Conservation (phyloP, 2,797 vertebrate species). For the Urocyon cinereoargenteus region DNA sequence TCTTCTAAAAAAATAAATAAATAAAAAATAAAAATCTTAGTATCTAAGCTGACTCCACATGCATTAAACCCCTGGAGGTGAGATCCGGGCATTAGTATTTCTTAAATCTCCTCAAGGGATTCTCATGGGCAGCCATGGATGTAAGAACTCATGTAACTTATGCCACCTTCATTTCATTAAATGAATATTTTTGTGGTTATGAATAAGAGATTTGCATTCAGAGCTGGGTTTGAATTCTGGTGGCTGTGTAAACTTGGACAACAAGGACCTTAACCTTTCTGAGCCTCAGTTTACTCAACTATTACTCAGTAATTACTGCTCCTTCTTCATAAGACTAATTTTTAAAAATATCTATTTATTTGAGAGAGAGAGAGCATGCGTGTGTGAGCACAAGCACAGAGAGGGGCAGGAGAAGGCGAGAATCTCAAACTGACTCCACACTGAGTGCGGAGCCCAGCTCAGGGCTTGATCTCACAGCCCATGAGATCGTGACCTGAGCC, state of each 20-base stretch:
- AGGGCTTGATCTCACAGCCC: background rate
- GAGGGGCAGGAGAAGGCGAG: background rate
- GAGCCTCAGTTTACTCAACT: background rate
- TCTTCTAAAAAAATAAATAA: too few relatives aligned
- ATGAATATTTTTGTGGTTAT: background rate
- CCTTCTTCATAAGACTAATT: background rate
- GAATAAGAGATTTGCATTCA: background rate
- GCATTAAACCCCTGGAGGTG: background rate
- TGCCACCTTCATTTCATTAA: background rate
- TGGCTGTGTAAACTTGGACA: background rate
- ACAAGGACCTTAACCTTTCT: background rate
- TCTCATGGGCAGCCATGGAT: background rate
- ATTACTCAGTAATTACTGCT: background rate
- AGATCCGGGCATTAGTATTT: background rate
- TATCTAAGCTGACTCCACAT: background rate
- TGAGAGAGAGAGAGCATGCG: background rate
- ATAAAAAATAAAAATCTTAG: background rate
- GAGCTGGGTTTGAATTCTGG: background rate
- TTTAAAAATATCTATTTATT: background rate
- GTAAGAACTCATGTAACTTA: background rate
- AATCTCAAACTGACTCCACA: background rate
- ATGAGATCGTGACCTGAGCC: background rate
- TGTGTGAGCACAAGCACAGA: background rate
- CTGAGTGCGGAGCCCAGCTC: background rate
- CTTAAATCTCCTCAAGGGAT: background rate